These are phyloP conservation scores for Gonocerus acuteangulatus DNA, from an alignment of 2,888 invertebrate species.

Conservation along the genomic window DNA sequence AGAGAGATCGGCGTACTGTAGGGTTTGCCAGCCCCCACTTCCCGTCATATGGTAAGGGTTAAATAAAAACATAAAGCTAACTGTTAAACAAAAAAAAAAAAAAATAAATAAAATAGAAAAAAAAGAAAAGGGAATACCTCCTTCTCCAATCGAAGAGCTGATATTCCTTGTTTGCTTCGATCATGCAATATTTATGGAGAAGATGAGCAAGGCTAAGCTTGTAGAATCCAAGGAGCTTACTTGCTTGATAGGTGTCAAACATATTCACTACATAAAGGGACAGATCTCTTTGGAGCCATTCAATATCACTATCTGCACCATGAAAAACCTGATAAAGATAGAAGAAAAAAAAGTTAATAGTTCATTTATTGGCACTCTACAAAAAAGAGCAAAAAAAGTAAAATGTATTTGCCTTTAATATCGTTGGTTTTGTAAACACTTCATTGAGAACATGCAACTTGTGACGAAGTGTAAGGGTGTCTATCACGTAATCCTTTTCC, in stretches of 20 bases:
- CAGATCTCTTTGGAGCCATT: constrained; percentile 93
- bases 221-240: constrained; percentile 61
- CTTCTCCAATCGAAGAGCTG: constrained; percentile 95
- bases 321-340: constrained; percentile 65
- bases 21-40: no score
- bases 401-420: constrained; percentile 60
- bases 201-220: constrained; percentile 70
- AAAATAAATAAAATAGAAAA: no score
- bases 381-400: neutral
- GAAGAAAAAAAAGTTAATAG: neutral
- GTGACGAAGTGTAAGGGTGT: constrained; percentile 74
- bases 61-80: no score
- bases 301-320: constrained; percentile 78
- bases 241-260: constrained; percentile 92
- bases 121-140: constrained; percentile 45
- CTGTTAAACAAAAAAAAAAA: no score
- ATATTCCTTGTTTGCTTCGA: constrained; percentile 78
- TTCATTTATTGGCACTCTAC: neutral
- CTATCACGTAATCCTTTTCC: constrained; percentile 76
- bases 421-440: constrained; percentile 79
- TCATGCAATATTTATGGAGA: constrained; percentile 66
- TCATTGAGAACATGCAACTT: constrained; percentile 76
- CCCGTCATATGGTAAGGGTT: no score
- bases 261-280: constrained; percentile 91
- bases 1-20: no score